Percentiles rank a stretch among this genome's conserved stretches.
Evolutionary conservation across 2,113 vertebrate genomes (phyloP).

Genomic region (Mastomys natalensis): DNA sequence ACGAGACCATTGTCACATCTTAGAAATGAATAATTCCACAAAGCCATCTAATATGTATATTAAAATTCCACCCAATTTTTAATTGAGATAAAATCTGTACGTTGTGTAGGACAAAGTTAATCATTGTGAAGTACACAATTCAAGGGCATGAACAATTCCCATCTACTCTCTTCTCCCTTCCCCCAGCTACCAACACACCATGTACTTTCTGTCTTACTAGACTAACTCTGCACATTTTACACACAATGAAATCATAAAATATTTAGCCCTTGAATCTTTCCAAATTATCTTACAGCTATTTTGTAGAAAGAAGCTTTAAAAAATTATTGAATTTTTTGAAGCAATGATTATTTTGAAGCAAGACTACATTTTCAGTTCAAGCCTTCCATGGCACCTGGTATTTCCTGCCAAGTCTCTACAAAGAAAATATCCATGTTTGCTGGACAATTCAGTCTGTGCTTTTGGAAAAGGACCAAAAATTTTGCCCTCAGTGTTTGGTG

Average conservation of each 20-base stretch:
- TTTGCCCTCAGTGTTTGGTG: not conserved
- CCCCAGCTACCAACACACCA: not conserved
- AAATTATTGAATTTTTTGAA: not conserved
- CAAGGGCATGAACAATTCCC: not conserved
- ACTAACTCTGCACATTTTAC: not conserved
- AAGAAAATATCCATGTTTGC: not conserved
- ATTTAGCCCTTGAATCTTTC: not conserved
- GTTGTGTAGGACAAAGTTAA: conserved; percentile 26
- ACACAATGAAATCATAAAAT: not conserved
- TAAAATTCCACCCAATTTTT: conserved; percentile 53
- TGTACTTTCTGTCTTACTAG: not conserved
- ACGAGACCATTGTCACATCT: not conserved
- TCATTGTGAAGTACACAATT: not conserved
- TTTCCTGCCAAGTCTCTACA: not conserved
- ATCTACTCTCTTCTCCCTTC: not conserved
- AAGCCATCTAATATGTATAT: not conserved
- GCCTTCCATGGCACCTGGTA: not conserved
- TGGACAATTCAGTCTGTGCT: not conserved
- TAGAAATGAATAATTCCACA: conserved; percentile 39
- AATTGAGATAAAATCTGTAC: not conserved
- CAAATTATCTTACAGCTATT: not conserved
- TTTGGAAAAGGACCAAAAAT: not conserved
- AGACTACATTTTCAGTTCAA: conserved; percentile 3
- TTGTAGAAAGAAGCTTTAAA: not conserved
- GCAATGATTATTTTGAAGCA: not conserved